Evolutionary conservation across 2,888 invertebrate genomes (phyloP).

Genomic region (Orchestes rusci): DNA sequence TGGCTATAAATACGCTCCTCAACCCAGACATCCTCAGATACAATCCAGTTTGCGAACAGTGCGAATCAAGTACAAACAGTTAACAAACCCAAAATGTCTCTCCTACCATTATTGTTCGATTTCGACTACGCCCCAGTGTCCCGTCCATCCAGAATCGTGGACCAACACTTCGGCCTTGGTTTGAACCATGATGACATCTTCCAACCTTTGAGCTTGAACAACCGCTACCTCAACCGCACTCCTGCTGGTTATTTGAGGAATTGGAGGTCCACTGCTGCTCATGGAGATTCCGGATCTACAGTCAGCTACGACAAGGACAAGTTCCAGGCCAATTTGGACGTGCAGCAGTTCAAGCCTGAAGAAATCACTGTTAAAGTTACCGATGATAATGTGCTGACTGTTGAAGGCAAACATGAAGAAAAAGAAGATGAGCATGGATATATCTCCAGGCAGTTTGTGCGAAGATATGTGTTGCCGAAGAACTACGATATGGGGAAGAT

Average conservation of each 20-base stretch:
- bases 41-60: no score
- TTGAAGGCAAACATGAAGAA: conserved; percentile 76
- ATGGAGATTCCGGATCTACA: conserved; percentile 40
- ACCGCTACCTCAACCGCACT: conserved; percentile 8
- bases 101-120: conserved; percentile 10
- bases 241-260: conserved; percentile 11
- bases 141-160: conserved; percentile 13
- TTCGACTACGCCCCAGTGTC: not conserved
- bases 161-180: conserved; percentile 13
- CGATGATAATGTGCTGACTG: conserved; percentile 54
- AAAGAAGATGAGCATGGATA: conserved; percentile 68
- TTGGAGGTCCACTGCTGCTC: conserved; percentile 48
- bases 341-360: conserved; percentile 67
- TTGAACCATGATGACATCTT: conserved; percentile 10
- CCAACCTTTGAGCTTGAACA: conserved; percentile 12
- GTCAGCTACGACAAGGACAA: conserved; percentile 42
- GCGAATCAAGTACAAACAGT: no score
- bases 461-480: conserved; percentile 50
- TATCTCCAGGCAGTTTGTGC: conserved; percentile 57
- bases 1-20: no score
- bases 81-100: conserved; percentile 8
- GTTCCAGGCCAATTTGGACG: conserved; percentile 65
- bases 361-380: conserved; percentile 69
- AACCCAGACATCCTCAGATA: no score
- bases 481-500: conserved; percentile 66